phyloP scores from a whole-genome alignment of 2,797 vertebrate genomes.

The Enteromius thamalakanensis region DNA sequence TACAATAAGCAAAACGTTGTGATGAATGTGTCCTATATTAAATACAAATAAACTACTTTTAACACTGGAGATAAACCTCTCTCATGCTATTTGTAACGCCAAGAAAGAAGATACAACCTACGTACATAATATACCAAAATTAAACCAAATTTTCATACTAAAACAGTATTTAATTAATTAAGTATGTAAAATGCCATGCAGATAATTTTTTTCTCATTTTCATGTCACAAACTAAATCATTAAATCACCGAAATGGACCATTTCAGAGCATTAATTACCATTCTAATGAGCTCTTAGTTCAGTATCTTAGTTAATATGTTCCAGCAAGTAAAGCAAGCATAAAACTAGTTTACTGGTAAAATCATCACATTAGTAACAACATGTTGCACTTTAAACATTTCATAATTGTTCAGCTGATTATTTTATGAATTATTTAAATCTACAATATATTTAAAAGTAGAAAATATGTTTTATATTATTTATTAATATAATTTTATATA shows the following conservation, averaged over 20 bases:
- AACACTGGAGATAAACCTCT: too few relatives aligned
- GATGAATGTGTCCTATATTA: too few relatives aligned
- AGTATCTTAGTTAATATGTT: background rate
- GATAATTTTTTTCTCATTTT: too few relatives aligned
- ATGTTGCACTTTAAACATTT: background rate
- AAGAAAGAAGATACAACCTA: too few relatives aligned
- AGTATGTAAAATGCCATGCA: too few relatives aligned
- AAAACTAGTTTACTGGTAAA: background rate
- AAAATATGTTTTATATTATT: background rate
- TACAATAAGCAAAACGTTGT: background rate
- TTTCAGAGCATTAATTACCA: background rate
- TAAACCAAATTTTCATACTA: too few relatives aligned
- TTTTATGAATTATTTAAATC: background rate
- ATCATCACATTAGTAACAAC: background rate
- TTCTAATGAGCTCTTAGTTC: background rate
- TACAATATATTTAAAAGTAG: background rate
- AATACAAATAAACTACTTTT: too few relatives aligned
- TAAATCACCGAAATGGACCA: background rate
- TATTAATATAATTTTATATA: background rate
- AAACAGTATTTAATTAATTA: too few relatives aligned
- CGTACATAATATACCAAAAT: too few relatives aligned
- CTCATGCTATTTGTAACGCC: too few relatives aligned
- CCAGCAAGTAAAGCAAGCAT: background rate
- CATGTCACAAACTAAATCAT: too few relatives aligned
- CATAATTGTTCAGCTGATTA: background rate